phyloP scores from a whole-genome alignment of 2,113 vertebrate genomes.

The human (Homo sapiens) region GRCh38 chr4:150063501-150064000 shows the following conservation, averaged over 20 bases:
- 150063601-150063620: neutral
- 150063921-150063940: neutral
- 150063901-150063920: neutral
- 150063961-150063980: neutral
- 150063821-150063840: neutral
- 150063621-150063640: neutral
- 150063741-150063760: neutral
- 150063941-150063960: neutral
- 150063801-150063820: neutral
- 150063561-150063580: neutral
- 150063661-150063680: neutral
- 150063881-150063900: neutral
- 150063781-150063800: neutral
- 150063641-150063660: neutral
- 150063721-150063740: neutral
- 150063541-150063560: neutral
- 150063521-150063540: neutral
- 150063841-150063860: neutral
- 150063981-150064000: neutral
- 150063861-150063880: neutral
- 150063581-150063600: constrained; percentile 1
- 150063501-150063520: neutral
- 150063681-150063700: neutral
- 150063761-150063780: neutral
- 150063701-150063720: neutral